Percentiles rank a stretch among this genome's conserved stretches.
These are phyloP conservation scores for Diplolepis rosae DNA, from an alignment of 2,888 invertebrate species.

Conservation along the genomic window DNA sequence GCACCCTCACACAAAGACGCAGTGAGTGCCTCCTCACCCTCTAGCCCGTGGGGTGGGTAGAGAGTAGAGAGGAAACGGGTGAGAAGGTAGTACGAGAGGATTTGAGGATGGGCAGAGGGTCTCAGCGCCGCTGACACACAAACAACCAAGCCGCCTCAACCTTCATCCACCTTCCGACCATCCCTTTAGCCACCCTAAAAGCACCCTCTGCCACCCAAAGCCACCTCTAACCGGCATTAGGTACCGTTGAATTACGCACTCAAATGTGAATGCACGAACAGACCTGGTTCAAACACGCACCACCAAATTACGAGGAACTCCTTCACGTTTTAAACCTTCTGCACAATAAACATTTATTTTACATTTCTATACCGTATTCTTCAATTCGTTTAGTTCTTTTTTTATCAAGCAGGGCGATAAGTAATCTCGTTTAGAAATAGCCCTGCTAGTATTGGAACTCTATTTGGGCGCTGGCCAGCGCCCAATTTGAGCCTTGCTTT, in stretches of 20 bases:
- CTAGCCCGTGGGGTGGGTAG: slow-evolving; percentile 53
- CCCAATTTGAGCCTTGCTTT: too few species aligned
- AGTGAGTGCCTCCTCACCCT: slow-evolving; percentile 50
- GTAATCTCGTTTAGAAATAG: too few species aligned
- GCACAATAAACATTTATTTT: neutral
- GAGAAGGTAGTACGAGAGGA: slow-evolving; percentile 50
- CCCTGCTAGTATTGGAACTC: too few species aligned
- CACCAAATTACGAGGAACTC: neutral
- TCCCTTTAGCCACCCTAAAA: slow-evolving; percentile 28
- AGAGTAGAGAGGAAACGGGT: slow-evolving; percentile 60
- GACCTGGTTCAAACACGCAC: slow-evolving; percentile 31
- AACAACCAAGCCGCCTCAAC: slow-evolving; percentile 66
- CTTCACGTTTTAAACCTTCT: neutral
- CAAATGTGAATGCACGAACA: slow-evolving; percentile 52
- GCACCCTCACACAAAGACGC: slow-evolving; percentile 52
- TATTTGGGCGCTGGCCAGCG: too few species aligned
- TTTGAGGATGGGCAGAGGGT: slow-evolving; percentile 53
- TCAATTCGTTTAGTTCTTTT: too few species aligned
- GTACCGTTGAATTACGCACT: slow-evolving; percentile 68
- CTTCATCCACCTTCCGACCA: slow-evolving; percentile 47
- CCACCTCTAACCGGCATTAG: slow-evolving; percentile 59
- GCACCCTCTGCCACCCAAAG: slow-evolving; percentile 49
- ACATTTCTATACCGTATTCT: too few species aligned
- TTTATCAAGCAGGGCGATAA: too few species aligned
- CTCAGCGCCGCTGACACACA: slow-evolving; percentile 73